Evolutionary conservation across 2,888 invertebrate genomes (phyloP).

Genomic region (Volucella inflata): DNA sequence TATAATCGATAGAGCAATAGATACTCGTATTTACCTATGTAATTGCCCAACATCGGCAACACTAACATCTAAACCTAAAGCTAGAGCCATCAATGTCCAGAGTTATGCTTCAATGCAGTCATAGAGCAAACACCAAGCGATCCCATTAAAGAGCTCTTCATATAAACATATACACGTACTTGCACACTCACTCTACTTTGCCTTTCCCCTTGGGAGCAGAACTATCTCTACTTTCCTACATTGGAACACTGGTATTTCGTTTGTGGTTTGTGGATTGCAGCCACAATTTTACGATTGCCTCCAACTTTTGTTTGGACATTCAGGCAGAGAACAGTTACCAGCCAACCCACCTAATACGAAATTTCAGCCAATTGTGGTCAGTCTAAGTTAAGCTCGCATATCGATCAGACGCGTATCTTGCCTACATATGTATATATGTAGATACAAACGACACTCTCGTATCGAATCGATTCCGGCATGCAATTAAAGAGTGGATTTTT

Average conservation of each 20-base stretch:
- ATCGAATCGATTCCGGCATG: not conserved
- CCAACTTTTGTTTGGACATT: conserved; percentile 24
- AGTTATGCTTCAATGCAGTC: not conserved
- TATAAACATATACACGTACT: not conserved
- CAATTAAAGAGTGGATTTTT: conserved; percentile 9
- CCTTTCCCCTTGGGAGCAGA: too few species aligned
- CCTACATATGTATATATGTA: too few species aligned
- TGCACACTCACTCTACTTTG: not conserved
- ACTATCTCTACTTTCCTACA: conserved; percentile 14
- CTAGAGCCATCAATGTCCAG: too few species aligned
- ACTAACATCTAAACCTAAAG: not conserved
- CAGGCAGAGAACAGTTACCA: conserved; percentile 22
- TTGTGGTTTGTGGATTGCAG: conserved; percentile 21
- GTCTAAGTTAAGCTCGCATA: conserved; percentile 36
- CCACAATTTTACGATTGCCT: conserved; percentile 14
- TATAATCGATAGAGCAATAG: too few species aligned
- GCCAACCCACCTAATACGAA: conserved; percentile 1
- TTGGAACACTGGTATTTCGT: too few species aligned
- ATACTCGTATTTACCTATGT: too few species aligned
- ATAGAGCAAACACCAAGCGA: not conserved
- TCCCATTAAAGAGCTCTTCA: conserved; percentile 15
- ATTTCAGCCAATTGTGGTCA: conserved; percentile 7
- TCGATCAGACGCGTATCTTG: conserved; percentile 16
- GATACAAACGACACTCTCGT: not conserved
- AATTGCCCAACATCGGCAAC: conserved; percentile 15